Evolutionary conservation across 2,888 invertebrate genomes (phyloP).

Genomic region (Choristoneura rosaceana): DNA sequence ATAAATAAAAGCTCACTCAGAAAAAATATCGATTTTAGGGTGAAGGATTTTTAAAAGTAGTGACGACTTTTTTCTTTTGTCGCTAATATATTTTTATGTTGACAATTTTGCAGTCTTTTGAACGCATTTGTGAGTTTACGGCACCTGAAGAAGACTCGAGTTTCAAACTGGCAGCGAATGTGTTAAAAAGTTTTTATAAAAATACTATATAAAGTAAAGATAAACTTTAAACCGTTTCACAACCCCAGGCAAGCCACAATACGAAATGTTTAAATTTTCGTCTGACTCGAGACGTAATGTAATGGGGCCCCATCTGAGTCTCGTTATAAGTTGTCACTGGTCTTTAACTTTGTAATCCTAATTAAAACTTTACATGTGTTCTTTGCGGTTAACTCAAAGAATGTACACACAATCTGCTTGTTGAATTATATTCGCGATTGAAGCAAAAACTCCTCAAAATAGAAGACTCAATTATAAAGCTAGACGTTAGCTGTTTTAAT

Average conservation of each 20-base stretch:
- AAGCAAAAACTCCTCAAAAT: neutral
- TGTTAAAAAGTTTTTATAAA: neutral
- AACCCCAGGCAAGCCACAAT: constrained; percentile 12
- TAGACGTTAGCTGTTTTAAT: too few species aligned
- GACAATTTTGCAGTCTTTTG: too few species aligned
- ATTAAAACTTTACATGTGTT: constrained; percentile 68
- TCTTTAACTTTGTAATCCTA: constrained; percentile 58
- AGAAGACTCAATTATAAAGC: neutral
- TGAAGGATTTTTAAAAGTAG: too few species aligned
- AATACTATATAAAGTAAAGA: neutral
- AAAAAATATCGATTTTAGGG: too few species aligned
- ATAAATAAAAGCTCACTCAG: too few species aligned
- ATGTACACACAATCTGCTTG: constrained; percentile 12
- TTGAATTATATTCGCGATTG: neutral
- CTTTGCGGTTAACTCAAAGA: constrained; percentile 40
- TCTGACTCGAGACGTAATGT: constrained; percentile 45
- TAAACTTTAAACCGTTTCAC: constrained; percentile 4
- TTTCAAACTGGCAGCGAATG: too few species aligned
- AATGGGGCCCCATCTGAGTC: constrained; percentile 58
- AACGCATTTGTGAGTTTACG: too few species aligned
- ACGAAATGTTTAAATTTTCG: constrained; percentile 21
- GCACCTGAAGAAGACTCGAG: too few species aligned
- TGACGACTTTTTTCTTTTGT: too few species aligned
- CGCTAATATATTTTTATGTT: too few species aligned
- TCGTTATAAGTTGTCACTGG: constrained; percentile 61